Percentiles rank a stretch among this genome's conserved stretches.
phyloP scores from a whole-genome alignment of 2,113 vertebrate genomes.

The Hyaena hyaena region DNA sequence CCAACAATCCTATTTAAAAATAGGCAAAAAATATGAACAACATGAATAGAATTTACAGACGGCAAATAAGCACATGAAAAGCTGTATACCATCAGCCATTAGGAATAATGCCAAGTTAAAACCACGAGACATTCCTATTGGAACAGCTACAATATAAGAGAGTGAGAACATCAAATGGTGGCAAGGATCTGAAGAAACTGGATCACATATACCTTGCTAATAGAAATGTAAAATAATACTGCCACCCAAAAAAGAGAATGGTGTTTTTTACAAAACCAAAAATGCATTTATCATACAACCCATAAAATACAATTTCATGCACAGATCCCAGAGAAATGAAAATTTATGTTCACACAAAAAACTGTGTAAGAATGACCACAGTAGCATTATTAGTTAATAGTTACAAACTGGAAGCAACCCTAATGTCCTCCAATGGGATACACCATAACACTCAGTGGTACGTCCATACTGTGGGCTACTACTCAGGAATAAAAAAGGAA shows the following conservation, averaged over 20 bases:
- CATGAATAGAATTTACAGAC: not conserved
- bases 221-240: not conserved
- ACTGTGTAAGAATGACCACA: not conserved
- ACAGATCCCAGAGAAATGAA: not conserved
- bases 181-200: not conserved
- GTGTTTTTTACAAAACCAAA: not conserved
- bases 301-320: not conserved
- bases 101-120: not conserved
- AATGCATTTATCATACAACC: not conserved
- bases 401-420: not conserved
- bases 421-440: not conserved
- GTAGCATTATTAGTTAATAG: not conserved
- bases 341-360: not conserved
- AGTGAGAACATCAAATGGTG: not conserved
- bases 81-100: not conserved
- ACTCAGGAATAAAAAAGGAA: not conserved
- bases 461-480: not conserved
- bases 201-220: not conserved
- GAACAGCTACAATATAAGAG: not conserved
- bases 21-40: not conserved
- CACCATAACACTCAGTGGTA: not conserved
- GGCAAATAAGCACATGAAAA: not conserved
- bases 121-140: not conserved
- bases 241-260: not conserved
- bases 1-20: not conserved